A percentile compares a stretch with the other conserved stretches of the same genome.
Evolutionary conservation across 2,797 vertebrate species (phyloP).

Genomic region (Sebastes melanostomus): DNA sequence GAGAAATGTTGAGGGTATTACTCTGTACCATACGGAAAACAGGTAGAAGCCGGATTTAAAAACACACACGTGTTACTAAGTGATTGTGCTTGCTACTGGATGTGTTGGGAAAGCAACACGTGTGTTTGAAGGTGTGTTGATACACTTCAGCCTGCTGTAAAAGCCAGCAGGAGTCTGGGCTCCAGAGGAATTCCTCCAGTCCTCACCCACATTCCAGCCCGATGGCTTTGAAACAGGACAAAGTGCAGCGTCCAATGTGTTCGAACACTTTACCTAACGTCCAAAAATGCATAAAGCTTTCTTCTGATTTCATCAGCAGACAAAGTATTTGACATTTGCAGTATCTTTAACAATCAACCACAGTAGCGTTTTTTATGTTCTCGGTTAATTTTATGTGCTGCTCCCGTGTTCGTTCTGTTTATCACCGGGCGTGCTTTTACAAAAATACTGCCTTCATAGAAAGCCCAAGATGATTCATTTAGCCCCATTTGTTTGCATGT

Average conservation of each 20-base stretch:
- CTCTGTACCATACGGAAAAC: background rate
- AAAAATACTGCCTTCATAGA: background rate
- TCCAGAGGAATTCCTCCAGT: conserved; percentile 33
- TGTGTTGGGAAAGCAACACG: background rate
- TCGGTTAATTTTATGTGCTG: background rate
- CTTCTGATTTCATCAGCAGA: background rate
- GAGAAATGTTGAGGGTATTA: background rate
- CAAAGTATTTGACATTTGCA: background rate
- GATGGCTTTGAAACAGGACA: background rate
- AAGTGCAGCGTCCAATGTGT: background rate
- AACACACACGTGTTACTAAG: background rate
- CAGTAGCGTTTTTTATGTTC: background rate
- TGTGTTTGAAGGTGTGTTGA: conserved; percentile 12
- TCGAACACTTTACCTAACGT: background rate
- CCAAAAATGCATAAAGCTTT: background rate
- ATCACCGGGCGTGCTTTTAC: background rate
- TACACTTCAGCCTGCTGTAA: conserved; percentile 29
- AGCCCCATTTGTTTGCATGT: conserved; percentile 1
- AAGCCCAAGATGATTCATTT: background rate
- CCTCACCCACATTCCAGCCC: conserved; percentile 18
- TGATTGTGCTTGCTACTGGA: conserved; percentile 24
- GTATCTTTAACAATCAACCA: background rate
- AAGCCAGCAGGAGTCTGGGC: conserved; percentile 18
- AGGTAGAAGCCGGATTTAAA: background rate
- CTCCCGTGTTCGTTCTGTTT: conserved; percentile 2